These are phyloP conservation scores for Rhopalosiphum padi DNA, from an alignment of 1,140 invertebrate species.

Conservation along the genomic window DNA sequence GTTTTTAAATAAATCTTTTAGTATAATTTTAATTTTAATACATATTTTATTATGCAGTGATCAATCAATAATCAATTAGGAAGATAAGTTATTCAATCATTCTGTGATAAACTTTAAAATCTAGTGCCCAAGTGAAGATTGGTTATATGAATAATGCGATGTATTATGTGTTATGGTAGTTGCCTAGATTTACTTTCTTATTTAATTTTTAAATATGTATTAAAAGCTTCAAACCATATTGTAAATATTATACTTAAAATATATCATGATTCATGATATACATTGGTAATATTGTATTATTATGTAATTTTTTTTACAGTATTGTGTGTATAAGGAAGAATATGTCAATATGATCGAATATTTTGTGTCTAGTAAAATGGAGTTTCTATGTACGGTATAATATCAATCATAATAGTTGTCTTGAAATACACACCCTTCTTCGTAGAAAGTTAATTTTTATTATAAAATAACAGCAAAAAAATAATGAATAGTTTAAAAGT, in stretches of 20 bases:
- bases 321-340: background rate
- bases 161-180: too few species aligned
- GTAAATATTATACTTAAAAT: background rate
- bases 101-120: background rate
- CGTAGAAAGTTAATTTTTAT: background rate
- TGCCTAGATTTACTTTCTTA: background rate
- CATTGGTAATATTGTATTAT: background rate
- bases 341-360: background rate
- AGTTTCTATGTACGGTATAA: background rate
- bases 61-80: background rate
- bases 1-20: background rate
- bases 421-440: background rate
- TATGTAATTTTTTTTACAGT: background rate
- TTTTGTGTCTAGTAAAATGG: background rate
- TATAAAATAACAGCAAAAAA: background rate
- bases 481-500: conserved; percentile 18
- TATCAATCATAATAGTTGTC: conserved; percentile 1
- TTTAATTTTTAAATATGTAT: background rate
- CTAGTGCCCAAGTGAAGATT: background rate
- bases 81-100: background rate
- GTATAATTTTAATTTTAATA: background rate
- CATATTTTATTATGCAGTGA: background rate
- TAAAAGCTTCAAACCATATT: background rate
- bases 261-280: background rate
- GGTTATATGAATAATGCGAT: background rate